These are phyloP conservation scores for Ahaetulla prasina DNA, from an alignment of 2,113 vertebrate genomes.

Conservation along the genomic window DNA sequence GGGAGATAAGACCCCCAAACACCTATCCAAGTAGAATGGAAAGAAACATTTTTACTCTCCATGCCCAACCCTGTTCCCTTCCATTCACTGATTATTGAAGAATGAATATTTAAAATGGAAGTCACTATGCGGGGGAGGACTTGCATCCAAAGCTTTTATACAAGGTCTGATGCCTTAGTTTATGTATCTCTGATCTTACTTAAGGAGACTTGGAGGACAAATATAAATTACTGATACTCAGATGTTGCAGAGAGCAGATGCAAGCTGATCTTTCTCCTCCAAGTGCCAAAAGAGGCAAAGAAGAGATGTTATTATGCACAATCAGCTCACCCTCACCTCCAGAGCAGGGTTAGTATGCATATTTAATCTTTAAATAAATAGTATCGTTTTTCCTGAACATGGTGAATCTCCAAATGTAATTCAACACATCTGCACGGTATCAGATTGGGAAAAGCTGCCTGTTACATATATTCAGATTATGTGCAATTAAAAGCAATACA, in stretches of 20 bases:
- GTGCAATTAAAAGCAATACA: neutral
- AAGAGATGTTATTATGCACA: neutral
- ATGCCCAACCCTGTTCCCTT: neutral
- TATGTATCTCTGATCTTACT: neutral
- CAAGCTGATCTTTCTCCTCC: neutral
- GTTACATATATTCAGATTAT: neutral
- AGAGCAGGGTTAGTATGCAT: neutral
- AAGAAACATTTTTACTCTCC: neutral
- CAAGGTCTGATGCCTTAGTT: neutral
- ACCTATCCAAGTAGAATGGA: neutral
- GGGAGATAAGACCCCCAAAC: constrained; percentile 44
- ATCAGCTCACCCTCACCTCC: neutral
- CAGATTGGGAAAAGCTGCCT: neutral
- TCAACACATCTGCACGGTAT: neutral
- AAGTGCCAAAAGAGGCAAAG: neutral
- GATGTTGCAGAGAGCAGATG: neutral
- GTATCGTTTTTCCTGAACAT: neutral
- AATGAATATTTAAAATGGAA: neutral
- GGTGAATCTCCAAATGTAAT: neutral
- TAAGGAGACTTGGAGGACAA: neutral
- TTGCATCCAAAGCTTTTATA: neutral
- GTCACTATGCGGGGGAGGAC: neutral
- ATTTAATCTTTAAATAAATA: neutral
- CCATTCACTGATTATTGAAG: neutral
- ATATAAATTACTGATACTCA: neutral